A percentile compares a stretch with the other conserved stretches of the same genome.
Evolutionary conservation across 1,140 invertebrate genomes (phyloP).

Genomic region (Drosophila orosa): DNA sequence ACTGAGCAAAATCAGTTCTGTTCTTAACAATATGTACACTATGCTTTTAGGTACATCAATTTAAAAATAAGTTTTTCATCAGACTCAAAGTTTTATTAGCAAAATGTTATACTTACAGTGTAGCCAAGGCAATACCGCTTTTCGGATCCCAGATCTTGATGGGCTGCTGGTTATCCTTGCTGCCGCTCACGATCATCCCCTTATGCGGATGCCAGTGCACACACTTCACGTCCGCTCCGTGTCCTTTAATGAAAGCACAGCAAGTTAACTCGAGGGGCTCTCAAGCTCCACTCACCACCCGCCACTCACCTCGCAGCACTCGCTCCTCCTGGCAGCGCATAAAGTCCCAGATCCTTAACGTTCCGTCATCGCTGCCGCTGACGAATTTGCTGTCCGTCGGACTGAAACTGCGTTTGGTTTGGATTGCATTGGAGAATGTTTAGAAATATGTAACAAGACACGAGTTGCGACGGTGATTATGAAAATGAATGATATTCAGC

Average conservation of each 20-base stretch:
- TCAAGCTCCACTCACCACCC: not conserved
- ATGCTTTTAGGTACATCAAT: too few species aligned
- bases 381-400: slow-evolving; percentile 99
- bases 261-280: not conserved
- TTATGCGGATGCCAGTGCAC: slow-evolving; percentile 99
- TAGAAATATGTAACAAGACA: slow-evolving; percentile 58
- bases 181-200: slow-evolving; percentile 97
- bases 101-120: slow-evolving; percentile 86
- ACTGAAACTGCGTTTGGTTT: slow-evolving; percentile 92
- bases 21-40: too few species aligned
- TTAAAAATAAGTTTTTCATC: not conserved
- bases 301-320: slow-evolving; percentile 93
- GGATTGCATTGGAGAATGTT: slow-evolving; percentile 52
- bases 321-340: slow-evolving; percentile 97
- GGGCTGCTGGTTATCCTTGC: slow-evolving; percentile 99
- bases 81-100: too few species aligned
- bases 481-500: not conserved
- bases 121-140: slow-evolving; percentile 94
- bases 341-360: slow-evolving; percentile 99
- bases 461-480: slow-evolving; percentile 21
- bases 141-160: slow-evolving; percentile 99
- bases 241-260: slow-evolving; percentile 87
- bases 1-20: too few species aligned
- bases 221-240: slow-evolving; percentile 99
- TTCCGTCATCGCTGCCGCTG: slow-evolving; percentile 99